Conservation (phyloP, 2,888 invertebrate genomes). For the Pterostichus niger region DNA sequence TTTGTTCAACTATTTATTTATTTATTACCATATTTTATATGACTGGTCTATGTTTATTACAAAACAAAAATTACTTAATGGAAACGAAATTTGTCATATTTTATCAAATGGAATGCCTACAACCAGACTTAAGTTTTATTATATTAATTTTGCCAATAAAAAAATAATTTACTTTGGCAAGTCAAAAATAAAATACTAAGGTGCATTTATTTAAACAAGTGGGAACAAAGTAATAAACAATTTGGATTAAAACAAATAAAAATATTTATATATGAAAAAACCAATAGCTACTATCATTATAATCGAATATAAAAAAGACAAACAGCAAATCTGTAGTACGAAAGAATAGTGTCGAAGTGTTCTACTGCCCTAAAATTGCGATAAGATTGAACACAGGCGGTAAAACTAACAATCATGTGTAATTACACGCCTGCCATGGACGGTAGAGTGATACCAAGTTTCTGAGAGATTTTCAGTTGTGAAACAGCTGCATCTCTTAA, state of each 20-base stretch:
- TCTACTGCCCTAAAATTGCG: background rate
- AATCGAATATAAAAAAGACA: conserved; percentile 45
- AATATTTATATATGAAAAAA: conserved; percentile 6
- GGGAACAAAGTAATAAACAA: conserved; percentile 20
- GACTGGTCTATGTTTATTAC: too few species aligned
- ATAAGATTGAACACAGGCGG: conserved; percentile 43
- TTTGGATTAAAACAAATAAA: background rate
- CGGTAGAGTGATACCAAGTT: conserved; percentile 83
- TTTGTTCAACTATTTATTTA: conserved; percentile 5
- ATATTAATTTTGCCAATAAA: conserved; percentile 11
- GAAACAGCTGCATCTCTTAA: conserved; percentile 94
- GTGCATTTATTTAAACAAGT: conserved; percentile 38
- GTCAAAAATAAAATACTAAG: conserved; percentile 17
- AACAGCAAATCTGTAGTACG: conserved; percentile 15
- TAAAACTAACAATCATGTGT: conserved; percentile 11
- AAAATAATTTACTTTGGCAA: conserved; percentile 45
- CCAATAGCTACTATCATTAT: background rate
- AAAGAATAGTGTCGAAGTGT: conserved; percentile 8
- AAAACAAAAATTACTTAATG: conserved; percentile 27
- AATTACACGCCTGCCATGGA: conserved; percentile 59
- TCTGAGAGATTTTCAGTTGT: conserved; percentile 89
- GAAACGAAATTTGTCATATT: conserved; percentile 1
- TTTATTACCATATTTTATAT: too few species aligned
- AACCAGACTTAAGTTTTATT: conserved; percentile 53
- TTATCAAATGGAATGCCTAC: conserved; percentile 59